phyloP scores from a whole-genome alignment of 64 coral and sea anemone genomes.

The Dendronephthya gigantea region DNA sequence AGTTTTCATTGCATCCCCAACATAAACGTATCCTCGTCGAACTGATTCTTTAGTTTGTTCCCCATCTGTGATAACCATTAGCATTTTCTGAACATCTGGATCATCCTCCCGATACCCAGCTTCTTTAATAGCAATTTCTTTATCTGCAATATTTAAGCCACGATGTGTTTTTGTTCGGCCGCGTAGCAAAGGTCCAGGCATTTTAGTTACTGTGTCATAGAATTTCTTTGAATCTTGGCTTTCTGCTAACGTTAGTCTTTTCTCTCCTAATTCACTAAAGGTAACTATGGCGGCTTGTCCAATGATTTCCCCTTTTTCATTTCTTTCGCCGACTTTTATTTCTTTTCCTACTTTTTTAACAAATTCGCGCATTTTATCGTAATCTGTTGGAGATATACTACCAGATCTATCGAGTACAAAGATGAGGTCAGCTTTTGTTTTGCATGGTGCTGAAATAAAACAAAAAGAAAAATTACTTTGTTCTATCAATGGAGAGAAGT shows the following conservation, averaged over 20 bases:
- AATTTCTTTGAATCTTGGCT: conserved; percentile 5
- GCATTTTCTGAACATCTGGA: conserved; percentile 23
- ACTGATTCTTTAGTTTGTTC: conserved; percentile 26
- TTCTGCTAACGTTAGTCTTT: conserved; percentile 22
- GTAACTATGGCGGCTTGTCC: conserved; percentile 32
- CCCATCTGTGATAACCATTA: conserved; percentile 35
- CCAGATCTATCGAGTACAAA: conserved; percentile 6
- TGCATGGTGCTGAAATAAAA: not conserved
- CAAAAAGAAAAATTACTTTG: too few species aligned
- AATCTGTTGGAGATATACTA: not conserved
- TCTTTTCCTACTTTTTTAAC: conserved; percentile 5
- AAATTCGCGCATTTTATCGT: conserved; percentile 24
- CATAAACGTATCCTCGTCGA: not conserved
- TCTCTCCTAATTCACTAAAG: conserved; percentile 19
- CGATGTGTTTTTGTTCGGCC: conserved; percentile 24
- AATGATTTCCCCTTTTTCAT: conserved; percentile 18
- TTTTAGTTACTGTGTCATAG: not conserved
- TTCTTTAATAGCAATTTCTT: conserved; percentile 21
- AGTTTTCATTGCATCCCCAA: conserved; percentile 17
- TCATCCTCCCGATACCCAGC: conserved; percentile 25
- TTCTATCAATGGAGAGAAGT: too few species aligned
- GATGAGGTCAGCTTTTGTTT: not conserved
- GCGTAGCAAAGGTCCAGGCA: not conserved
- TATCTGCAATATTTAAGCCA: conserved; percentile 11
- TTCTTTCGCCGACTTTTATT: conserved; percentile 25